phyloP scores from a whole-genome alignment of 2,797 vertebrate species.

The Florisuga fusca region DNA sequence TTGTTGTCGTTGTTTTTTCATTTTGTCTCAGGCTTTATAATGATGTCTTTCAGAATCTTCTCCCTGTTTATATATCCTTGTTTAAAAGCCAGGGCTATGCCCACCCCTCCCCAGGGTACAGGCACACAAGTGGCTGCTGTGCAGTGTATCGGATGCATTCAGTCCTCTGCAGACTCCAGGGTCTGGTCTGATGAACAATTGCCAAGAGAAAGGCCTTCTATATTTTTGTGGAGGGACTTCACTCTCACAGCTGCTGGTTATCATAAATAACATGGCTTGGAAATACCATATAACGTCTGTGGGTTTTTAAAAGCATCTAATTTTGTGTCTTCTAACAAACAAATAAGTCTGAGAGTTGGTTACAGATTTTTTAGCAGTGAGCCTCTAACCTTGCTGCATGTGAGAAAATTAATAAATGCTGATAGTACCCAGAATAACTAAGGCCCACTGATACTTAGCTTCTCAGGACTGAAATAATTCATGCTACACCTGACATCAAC shows the following conservation, averaged over 20 bases:
- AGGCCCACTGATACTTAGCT: not conserved
- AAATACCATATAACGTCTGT: not conserved
- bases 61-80: slow-evolving; percentile 9
- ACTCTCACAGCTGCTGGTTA: slow-evolving; percentile 31
- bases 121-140: slow-evolving; percentile 28
- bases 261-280: not conserved
- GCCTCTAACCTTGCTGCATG: not conserved
- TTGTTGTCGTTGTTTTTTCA: slow-evolving; percentile 41
- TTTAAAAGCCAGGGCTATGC: slow-evolving; percentile 32
- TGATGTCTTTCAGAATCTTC: slow-evolving; percentile 58
- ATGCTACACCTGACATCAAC: not conserved
- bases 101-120: not conserved
- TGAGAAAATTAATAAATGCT: not conserved
- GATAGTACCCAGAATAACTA: not conserved
- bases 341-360: not conserved
- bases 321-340: not conserved
- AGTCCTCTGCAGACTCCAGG: not conserved
- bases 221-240: not conserved
- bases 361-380: not conserved
- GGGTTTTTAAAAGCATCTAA: not conserved
- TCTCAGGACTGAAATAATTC: not conserved
- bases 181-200: not conserved
- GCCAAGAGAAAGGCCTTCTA: slow-evolving; percentile 5
- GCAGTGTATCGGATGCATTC: not conserved
- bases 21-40: slow-evolving; percentile 52